Conservation (phyloP, 2,797 vertebrate species). For the Schizopygopsis malacanthus region DNA sequence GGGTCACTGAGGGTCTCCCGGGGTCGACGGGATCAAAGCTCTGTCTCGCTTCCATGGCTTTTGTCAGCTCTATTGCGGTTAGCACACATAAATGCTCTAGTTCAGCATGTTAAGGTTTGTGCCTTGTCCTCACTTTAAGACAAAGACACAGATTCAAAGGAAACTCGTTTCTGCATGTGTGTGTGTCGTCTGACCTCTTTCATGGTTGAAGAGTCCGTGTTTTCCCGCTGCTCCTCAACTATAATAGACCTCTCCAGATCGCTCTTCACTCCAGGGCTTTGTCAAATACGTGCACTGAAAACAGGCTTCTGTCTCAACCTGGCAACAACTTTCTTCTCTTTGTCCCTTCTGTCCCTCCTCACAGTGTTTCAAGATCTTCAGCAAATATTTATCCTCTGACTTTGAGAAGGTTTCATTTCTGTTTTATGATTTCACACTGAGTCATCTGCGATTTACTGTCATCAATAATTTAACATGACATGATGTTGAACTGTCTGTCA, state of each 20-base stretch:
- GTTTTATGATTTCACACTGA: background rate
- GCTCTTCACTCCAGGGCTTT: constrained; percentile 17
- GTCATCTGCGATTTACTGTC: background rate
- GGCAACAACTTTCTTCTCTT: constrained; percentile 15
- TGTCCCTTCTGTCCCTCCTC: background rate
- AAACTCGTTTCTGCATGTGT: background rate
- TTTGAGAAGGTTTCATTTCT: background rate
- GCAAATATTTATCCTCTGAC: constrained; percentile 24
- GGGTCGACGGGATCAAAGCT: constrained; percentile 14
- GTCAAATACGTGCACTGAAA: constrained; percentile 15
- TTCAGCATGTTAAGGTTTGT: background rate
- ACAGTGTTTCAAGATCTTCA: background rate
- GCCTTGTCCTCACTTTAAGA: background rate
- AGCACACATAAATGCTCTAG: background rate
- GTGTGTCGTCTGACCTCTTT: background rate
- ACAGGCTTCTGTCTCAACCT: constrained; percentile 39
- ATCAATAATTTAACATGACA: constrained; percentile 13
- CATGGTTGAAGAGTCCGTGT: background rate
- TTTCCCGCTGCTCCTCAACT: constrained; percentile 10
- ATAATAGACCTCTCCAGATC: constrained; percentile 27
- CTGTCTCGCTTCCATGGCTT: constrained; percentile 7
- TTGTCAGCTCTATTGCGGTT: constrained; percentile 20
- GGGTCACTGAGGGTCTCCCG: constrained; percentile 11
- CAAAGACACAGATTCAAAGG: background rate
- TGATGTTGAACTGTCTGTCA: background rate